These are phyloP conservation scores for Perdita meconis DNA, from an alignment of 2,888 invertebrate genomes.

Conservation along the genomic window DNA sequence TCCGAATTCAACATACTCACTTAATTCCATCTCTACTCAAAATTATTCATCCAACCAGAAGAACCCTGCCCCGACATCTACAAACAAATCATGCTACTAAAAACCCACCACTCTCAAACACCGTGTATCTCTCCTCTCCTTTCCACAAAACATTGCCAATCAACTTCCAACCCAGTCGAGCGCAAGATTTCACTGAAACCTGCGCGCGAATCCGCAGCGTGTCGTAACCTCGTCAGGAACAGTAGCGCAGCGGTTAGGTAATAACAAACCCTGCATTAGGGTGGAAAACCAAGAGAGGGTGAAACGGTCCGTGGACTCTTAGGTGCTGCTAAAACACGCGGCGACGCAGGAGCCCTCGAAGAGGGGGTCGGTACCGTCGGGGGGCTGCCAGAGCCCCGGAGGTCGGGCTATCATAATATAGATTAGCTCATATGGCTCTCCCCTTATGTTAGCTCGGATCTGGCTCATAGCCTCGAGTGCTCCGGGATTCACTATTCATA, in stretches of 20 bases:
- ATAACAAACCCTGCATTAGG: slow-evolving; percentile 69
- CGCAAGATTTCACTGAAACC: slow-evolving; percentile 52
- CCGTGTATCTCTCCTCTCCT: too few species aligned
- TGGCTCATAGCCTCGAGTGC: slow-evolving; percentile 83
- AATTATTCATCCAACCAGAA: too few species aligned
- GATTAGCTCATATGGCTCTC: slow-evolving; percentile 84
- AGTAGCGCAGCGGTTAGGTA: slow-evolving; percentile 67
- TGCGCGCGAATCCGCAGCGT: slow-evolving; percentile 60
- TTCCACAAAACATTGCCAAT: too few species aligned
- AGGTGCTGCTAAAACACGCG: slow-evolving; percentile 27
- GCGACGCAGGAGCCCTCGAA: slow-evolving; percentile 24
- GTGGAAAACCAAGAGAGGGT: slow-evolving; percentile 20
- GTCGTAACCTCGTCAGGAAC: slow-evolving; percentile 70
- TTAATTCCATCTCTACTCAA: too few species aligned
- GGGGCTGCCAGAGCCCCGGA: slow-evolving; percentile 61
- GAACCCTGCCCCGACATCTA: too few species aligned
- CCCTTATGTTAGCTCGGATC: slow-evolving; percentile 82
- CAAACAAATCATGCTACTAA: too few species aligned
- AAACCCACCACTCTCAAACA: too few species aligned
- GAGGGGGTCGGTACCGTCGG: background rate
- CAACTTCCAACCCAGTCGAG: slow-evolving; percentile 5
- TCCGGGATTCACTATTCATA: slow-evolving; percentile 84
- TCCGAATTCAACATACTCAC: too few species aligned
- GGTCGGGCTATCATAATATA: slow-evolving; percentile 84
- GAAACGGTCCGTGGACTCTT: slow-evolving; percentile 37